Percentiles rank a stretch among this genome's conserved stretches.
Evolutionary conservation across 2,797 vertebrate species (phyloP).

Genomic region (Gouania willdenowi): DNA sequence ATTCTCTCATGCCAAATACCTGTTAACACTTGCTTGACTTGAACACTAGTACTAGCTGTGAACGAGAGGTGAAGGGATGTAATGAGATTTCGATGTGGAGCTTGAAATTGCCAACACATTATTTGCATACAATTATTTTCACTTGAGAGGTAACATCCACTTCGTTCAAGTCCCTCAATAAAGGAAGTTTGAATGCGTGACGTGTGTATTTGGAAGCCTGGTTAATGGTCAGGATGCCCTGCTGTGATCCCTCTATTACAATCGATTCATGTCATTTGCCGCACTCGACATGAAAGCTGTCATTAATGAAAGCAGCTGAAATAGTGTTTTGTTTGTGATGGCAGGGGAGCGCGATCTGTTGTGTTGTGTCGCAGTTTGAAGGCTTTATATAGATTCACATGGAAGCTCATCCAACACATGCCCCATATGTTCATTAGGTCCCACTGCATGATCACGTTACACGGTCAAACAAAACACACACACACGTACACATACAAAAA

Average conservation of each 20-base stretch:
- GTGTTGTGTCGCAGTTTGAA: background rate
- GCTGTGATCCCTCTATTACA: conserved; percentile 33
- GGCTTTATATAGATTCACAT: conserved; percentile 29
- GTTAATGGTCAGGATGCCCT: conserved; percentile 31
- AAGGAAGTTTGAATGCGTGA: conserved; percentile 33
- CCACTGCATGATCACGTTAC: conserved; percentile 1
- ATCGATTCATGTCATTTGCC: conserved; percentile 46
- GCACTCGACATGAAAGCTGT: conserved; percentile 32
- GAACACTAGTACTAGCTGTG: conserved; percentile 3
- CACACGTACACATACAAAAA: conserved; percentile 5
- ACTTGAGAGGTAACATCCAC: conserved; percentile 17
- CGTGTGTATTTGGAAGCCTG: conserved; percentile 26
- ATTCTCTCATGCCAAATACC: conserved; percentile 24
- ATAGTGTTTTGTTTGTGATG: conserved; percentile 27
- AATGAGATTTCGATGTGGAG: conserved; percentile 21
- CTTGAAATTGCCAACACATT: conserved; percentile 18
- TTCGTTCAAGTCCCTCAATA: conserved; percentile 18
- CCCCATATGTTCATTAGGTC: conserved; percentile 4
- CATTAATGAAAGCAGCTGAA: conserved; percentile 37
- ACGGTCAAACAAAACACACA: conserved; percentile 1
- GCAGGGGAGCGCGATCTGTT: conserved; percentile 18
- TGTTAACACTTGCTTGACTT: conserved; percentile 13
- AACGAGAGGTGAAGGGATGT: conserved; percentile 16
- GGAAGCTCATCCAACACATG: background rate
- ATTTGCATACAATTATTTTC: conserved; percentile 14